phyloP scores from a whole-genome alignment of 2,888 invertebrate genomes.

The Eumerus sabulonum region DNA sequence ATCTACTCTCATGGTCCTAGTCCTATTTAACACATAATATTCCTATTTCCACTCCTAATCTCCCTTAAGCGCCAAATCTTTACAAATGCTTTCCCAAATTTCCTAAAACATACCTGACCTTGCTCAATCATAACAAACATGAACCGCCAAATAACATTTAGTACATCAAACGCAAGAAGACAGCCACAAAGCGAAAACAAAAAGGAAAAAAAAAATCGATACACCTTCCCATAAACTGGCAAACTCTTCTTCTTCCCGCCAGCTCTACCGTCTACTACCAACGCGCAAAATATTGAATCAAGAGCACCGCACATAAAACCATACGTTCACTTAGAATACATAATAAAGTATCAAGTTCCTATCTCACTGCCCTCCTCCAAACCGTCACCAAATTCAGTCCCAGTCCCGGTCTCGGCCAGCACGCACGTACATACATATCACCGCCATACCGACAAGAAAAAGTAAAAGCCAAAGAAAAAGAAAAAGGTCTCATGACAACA shows the following conservation, averaged over 20 bases:
- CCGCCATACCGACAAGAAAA: too few species aligned
- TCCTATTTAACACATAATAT: too few species aligned
- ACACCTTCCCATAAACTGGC: background rate
- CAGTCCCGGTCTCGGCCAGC: too few species aligned
- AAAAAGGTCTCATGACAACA: constrained; percentile 50
- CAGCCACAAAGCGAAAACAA: constrained; percentile 9
- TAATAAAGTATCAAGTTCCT: constrained; percentile 55
- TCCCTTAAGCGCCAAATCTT: background rate
- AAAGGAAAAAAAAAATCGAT: constrained; percentile 37
- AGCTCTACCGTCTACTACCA: constrained; percentile 7
- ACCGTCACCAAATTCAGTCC: background rate
- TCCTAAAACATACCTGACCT: constrained; percentile 45
- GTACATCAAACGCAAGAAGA: constrained; percentile 7
- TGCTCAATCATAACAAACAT: constrained; percentile 40
- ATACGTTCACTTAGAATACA: constrained; percentile 60
- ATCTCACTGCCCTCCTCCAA: constrained; percentile 27
- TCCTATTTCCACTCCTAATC: too few species aligned
- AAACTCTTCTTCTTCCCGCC: too few species aligned
- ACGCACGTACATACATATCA: too few species aligned
- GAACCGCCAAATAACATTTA: constrained; percentile 28
- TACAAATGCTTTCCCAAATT: background rate
- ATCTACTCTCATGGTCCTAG: too few species aligned
- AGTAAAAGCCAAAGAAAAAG: constrained; percentile 1
- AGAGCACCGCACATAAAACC: constrained; percentile 57
- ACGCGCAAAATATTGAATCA: constrained; percentile 64